Conservation (phyloP, 2,113 vertebrate genomes). For the Gambusia affinis region DNA sequence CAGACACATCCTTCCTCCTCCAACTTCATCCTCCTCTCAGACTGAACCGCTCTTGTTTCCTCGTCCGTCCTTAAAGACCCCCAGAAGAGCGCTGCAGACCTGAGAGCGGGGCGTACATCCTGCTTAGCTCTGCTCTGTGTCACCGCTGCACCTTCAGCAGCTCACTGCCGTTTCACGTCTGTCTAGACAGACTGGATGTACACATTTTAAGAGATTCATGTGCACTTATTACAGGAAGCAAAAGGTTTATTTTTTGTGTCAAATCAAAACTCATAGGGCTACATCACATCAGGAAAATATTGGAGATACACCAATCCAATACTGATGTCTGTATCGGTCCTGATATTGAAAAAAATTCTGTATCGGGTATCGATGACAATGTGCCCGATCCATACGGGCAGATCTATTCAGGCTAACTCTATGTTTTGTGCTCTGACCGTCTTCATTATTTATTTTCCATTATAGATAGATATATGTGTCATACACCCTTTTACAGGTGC, state of each 20-base stretch:
- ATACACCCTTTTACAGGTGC: too few relatives aligned
- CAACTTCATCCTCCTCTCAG: slow-evolving; percentile 17
- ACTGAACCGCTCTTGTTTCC: slow-evolving; percentile 18
- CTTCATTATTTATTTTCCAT: too few relatives aligned
- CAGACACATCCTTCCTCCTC: slow-evolving; percentile 47
- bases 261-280: too few relatives aligned
- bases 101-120: slow-evolving; percentile 30
- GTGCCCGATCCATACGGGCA: too few relatives aligned
- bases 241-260: too few relatives aligned
- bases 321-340: too few relatives aligned
- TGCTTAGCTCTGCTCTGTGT: slow-evolving; percentile 34
- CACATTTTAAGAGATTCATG: not conserved
- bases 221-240: not conserved
- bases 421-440: too few relatives aligned
- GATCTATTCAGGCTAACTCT: too few relatives aligned
- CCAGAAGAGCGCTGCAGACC: slow-evolving; percentile 13
- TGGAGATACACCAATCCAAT: too few relatives aligned
- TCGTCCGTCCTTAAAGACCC: slow-evolving; percentile 1
- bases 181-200: slow-evolving; percentile 24
- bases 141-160: not conserved
- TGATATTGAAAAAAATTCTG: too few relatives aligned
- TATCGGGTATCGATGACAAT: too few relatives aligned
- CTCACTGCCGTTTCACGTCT: slow-evolving; percentile 9
- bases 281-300: not conserved
- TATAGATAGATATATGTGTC: too few relatives aligned